Base-by-base conservation (phyloP, 2,888 invertebrate genomes). In the Melanargia galathea region DNA sequence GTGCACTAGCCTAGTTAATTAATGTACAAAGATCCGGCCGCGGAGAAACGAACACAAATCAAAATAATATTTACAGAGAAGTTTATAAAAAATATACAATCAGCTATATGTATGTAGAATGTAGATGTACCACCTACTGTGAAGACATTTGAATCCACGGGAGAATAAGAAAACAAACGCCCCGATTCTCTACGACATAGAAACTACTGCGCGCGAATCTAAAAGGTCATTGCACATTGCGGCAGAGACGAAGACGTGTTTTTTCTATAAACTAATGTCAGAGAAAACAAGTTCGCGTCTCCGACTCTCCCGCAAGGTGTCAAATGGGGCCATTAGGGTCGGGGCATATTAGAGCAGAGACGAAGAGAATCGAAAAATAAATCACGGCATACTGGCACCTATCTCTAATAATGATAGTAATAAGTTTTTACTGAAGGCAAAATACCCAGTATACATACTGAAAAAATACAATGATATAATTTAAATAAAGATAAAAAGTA, bases 31-130 rank as follows among this genome's bases (percentile, higher is more conserved):
- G 71, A 72, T 73, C 70, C 75, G 80, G 79, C 76, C 75, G 71
- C 71, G 68, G 71, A 77, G 77, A 72, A 76, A 43, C 43, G 43
- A 43, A 78, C 75, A 77, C 71, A 72, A 73, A 79, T 82, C 75
- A 83, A 90, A 90, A 90, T 89, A 90, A 90, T 89, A 90, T 90
- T 90, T 87, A 90, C 84, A 87, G 83, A 87, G 86, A 87, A 75
- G 40, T 72, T 77, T 79, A 48, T 48, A 63, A 65, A 75, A 46
- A 70, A 76, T 55, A 65, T 58, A 70, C 66, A 64, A 62, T 59
- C 45, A 57, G 22, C 33, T 52, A 35, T 51, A 51, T 48, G 54
- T 55, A 20, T 5, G 3, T 18, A 20, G n/a, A n/a, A n/a, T n/a
- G n/a, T n/a, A n/a, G n/a, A n/a, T n/a, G n/a, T n/a, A n/a, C n/a